These are phyloP conservation scores for Leucophora obtusa DNA, from an alignment of 2,888 invertebrate species.

Conservation along the genomic window DNA sequence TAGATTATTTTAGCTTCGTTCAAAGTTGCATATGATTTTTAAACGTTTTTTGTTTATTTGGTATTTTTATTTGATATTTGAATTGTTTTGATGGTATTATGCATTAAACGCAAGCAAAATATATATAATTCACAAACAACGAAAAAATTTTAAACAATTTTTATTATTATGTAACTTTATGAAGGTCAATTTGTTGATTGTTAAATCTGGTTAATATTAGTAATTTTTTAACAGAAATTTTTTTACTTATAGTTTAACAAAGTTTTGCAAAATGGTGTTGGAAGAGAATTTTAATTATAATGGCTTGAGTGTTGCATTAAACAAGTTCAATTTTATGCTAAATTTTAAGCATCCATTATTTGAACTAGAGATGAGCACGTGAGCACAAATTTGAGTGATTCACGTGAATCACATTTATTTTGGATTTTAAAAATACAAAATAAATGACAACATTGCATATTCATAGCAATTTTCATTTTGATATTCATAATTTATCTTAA, in stretches of 20 bases:
- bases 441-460: too few relatives aligned
- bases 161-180: constrained; percentile 48
- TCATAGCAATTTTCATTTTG: too few relatives aligned
- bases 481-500: too few relatives aligned
- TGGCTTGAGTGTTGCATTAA: too few relatives aligned
- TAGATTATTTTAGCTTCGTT: constrained; percentile 24
- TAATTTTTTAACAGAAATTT: neutral
- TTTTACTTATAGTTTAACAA: neutral
- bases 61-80: neutral
- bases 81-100: constrained; percentile 9
- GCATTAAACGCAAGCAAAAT: constrained; percentile 19
- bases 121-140: constrained; percentile 6
- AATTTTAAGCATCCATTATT: too few relatives aligned
- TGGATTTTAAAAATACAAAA: too few relatives aligned
- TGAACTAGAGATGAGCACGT: too few relatives aligned
- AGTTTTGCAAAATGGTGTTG: constrained; percentile 4
- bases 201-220: constrained; percentile 1
- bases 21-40: constrained; percentile 37
- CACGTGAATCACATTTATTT: too few relatives aligned
- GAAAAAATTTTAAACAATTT: constrained; percentile 33
- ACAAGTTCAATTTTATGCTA: too few relatives aligned
- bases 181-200: constrained; percentile 54
- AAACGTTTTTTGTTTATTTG: neutral
- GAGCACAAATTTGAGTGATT: too few relatives aligned
- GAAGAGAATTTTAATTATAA: neutral